These are phyloP conservation scores for Eudyptes chrysolophus DNA, from an alignment of 2,113 vertebrate species.

Conservation along the genomic window DNA sequence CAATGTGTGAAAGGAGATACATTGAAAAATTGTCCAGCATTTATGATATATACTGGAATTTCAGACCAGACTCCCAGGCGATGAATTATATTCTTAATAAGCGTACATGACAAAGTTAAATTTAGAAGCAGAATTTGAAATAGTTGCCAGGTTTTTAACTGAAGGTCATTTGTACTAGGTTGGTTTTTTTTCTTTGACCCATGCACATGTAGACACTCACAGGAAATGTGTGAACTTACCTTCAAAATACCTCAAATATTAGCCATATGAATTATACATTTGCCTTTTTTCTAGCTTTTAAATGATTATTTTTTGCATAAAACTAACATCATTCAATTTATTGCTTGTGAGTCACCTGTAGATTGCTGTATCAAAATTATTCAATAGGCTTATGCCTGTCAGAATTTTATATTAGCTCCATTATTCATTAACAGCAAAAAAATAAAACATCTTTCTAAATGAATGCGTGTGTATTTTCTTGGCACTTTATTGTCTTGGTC, in stretches of 20 bases:
- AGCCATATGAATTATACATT: background rate
- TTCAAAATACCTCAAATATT: conserved; percentile 12
- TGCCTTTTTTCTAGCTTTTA: background rate
- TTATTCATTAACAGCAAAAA: conserved; percentile 24
- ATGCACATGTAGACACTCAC: background rate
- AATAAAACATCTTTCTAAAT: background rate
- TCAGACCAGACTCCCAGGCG: conserved; percentile 30
- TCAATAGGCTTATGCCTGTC: conserved; percentile 21
- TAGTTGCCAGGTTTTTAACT: conserved; percentile 54
- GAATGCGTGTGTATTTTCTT: background rate
- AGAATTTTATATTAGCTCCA: conserved; percentile 6
- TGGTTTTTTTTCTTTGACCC: background rate
- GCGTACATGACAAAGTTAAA: conserved; percentile 62
- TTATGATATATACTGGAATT: conserved; percentile 51
- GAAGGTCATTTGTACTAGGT: conserved; percentile 59
- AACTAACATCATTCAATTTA: background rate
- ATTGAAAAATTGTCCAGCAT: conserved; percentile 42
- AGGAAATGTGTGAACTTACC: background rate
- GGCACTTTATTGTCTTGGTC: background rate
- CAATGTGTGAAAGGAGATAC: conserved; percentile 66
- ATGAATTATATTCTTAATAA: conserved; percentile 65
- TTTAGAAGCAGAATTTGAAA: conserved; percentile 71
- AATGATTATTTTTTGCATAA: conserved; percentile 3
- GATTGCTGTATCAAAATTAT: conserved; percentile 12
- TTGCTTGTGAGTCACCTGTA: background rate